phyloP scores from a whole-genome alignment of 2,888 invertebrate species.

The Seira sanloemensis region DNA sequence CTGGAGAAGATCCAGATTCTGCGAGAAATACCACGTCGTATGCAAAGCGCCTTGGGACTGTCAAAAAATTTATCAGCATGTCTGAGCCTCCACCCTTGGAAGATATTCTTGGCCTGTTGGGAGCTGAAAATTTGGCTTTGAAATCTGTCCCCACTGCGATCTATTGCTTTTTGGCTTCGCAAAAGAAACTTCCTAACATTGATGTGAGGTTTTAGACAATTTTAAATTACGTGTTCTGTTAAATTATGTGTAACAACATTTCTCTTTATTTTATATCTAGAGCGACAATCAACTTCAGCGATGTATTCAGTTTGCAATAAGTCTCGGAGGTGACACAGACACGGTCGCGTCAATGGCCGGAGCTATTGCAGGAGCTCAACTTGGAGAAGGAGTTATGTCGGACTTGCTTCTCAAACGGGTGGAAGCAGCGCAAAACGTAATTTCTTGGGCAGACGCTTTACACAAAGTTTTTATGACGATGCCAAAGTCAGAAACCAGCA shows the following conservation, averaged over 20 bases:
- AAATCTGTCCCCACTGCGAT: slow-evolving; percentile 85
- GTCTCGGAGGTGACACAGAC: slow-evolving; percentile 86
- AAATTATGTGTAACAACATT: slow-evolving; percentile 22
- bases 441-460: slow-evolving; percentile 79
- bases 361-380: slow-evolving; percentile 82
- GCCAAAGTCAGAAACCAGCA: not conserved
- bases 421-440: slow-evolving; percentile 79
- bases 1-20: slow-evolving; percentile 74
- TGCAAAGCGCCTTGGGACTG: slow-evolving; percentile 78
- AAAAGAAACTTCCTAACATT: slow-evolving; percentile 77
- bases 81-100: slow-evolving; percentile 76
- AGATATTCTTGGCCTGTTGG: slow-evolving; percentile 79
- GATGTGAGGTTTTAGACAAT: slow-evolving; percentile 76
- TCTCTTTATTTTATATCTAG: slow-evolving; percentile 75
- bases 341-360: slow-evolving; percentile 78
- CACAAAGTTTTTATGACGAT: slow-evolving; percentile 70
- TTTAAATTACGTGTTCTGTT: too few relatives aligned
- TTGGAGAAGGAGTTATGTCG: slow-evolving; percentile 80
- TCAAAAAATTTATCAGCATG: slow-evolving; percentile 76
- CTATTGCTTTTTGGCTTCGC: slow-evolving; percentile 81
- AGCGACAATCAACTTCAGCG: slow-evolving; percentile 80
- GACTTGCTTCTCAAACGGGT: slow-evolving; percentile 78
- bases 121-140: slow-evolving; percentile 81
- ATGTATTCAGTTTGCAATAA: slow-evolving; percentile 83
- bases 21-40: slow-evolving; percentile 77